These are phyloP conservation scores for Acipenser oxyrinchus DNA, from an alignment of 2,797 vertebrate species.

Conservation along the genomic window DNA sequence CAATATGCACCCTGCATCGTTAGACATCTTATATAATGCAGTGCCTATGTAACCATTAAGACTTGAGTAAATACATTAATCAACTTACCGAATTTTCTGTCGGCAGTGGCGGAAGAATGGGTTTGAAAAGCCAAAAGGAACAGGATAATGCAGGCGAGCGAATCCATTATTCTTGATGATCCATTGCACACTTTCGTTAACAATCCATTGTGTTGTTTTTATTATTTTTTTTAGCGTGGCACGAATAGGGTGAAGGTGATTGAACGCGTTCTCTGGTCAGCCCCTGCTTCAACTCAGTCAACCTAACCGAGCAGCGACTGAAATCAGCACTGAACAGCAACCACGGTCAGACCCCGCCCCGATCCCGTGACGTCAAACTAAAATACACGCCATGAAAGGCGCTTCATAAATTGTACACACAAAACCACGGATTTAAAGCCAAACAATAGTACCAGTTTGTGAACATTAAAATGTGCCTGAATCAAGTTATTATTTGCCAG, in stretches of 20 bases:
- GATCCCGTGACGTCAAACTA: slow-evolving; percentile 17
- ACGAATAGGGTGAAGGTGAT: slow-evolving; percentile 5
- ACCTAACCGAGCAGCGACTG: slow-evolving; percentile 3
- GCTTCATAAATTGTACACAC: not conserved
- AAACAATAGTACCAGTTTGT: too few relatives aligned
- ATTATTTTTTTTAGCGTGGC: not conserved
- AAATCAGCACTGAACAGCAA: slow-evolving; percentile 27
- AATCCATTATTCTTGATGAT: slow-evolving; percentile 37
- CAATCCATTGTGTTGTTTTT: slow-evolving; percentile 24
- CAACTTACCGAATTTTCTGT: slow-evolving; percentile 44
- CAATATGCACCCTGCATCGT: not conserved
- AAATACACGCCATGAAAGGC: slow-evolving; percentile 8
- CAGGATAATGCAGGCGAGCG: slow-evolving; percentile 23
- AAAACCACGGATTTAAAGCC: not conserved
- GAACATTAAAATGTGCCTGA: too few relatives aligned
- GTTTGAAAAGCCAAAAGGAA: slow-evolving; percentile 22
- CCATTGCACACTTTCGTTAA: slow-evolving; percentile 26
- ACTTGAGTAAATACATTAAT: slow-evolving; percentile 7
- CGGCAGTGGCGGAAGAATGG: slow-evolving; percentile 22
- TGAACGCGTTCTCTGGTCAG: slow-evolving; percentile 13
- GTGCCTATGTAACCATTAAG: not conserved
- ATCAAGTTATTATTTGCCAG: too few relatives aligned
- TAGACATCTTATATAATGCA: too few relatives aligned
- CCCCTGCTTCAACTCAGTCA: slow-evolving; percentile 13
- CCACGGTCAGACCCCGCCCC: slow-evolving; percentile 17